Conservation (phyloP, 2,113 vertebrate genomes). For the Collichthys lucidus region DNA sequence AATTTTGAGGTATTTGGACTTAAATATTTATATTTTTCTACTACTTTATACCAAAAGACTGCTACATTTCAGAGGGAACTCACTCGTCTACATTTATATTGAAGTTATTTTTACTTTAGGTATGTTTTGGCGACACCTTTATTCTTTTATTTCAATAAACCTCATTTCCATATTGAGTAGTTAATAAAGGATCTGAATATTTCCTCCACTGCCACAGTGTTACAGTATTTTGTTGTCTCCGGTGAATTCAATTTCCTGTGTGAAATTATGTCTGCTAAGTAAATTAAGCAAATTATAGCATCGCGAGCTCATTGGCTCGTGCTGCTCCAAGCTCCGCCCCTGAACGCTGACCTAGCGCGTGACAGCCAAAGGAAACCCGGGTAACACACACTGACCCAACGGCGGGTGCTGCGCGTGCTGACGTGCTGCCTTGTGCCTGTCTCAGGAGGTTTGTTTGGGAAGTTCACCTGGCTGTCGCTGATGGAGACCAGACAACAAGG, state of each 20-base stretch:
- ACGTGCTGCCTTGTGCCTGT: neutral
- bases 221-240: neutral
- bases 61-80: neutral
- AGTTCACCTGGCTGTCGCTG: conserved; percentile 34
- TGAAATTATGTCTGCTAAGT: neutral
- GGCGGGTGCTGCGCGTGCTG: conserved; percentile 30
- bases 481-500: conserved; percentile 85
- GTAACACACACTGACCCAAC: conserved; percentile 8
- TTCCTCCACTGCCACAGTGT: neutral
- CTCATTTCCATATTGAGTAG: neutral
- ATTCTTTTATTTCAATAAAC: neutral
- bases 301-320: conserved; percentile 44
- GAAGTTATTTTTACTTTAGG: neutral
- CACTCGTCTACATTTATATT: neutral
- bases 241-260: neutral
- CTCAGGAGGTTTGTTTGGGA: conserved; percentile 8
- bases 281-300: conserved; percentile 1
- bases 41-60: neutral
- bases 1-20: neutral
- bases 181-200: neutral
- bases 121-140: too few relatives aligned
- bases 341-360: conserved; percentile 44
- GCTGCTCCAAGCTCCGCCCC: conserved; percentile 64
- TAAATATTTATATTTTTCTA: neutral
- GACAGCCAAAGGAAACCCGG: conserved; percentile 53